phyloP scores from a whole-genome alignment of 2,888 invertebrate species.

The Pseudococcus longispinus region DNA sequence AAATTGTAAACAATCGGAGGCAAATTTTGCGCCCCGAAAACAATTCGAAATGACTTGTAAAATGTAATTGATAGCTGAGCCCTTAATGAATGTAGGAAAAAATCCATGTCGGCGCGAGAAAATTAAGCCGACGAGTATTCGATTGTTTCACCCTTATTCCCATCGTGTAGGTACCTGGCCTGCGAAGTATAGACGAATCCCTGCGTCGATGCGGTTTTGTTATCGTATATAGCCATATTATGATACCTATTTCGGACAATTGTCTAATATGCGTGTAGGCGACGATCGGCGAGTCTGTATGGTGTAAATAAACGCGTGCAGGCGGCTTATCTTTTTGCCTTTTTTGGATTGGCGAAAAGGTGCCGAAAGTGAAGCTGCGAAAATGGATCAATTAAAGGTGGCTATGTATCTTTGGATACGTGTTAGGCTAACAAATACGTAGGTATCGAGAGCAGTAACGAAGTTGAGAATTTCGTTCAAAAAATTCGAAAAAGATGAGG shows the following conservation, averaged over 20 bases:
- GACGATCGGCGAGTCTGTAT: not conserved
- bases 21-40: not conserved
- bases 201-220: not conserved
- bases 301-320: not conserved
- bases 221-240: not conserved
- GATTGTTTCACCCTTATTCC: not conserved
- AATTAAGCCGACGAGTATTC: not conserved
- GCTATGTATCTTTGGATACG: too few relatives aligned
- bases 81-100: not conserved
- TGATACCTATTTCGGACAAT: not conserved
- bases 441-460: too few relatives aligned
- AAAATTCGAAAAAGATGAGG: too few relatives aligned
- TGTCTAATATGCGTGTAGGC: not conserved
- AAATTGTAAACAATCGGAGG: not conserved
- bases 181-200: not conserved
- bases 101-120: not conserved
- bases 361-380: not conserved
- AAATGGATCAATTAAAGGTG: not conserved
- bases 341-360: not conserved
- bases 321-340: too few relatives aligned
- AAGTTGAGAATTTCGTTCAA: too few relatives aligned
- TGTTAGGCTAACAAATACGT: too few relatives aligned
- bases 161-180: too few relatives aligned
- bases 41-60: conserved; percentile 48
- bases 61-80: not conserved